Percentiles rank a stretch among this genome's conserved stretches.
These are phyloP conservation scores for Cosmia pyralina DNA, from an alignment of 2,888 invertebrate species.

Conservation along the genomic window DNA sequence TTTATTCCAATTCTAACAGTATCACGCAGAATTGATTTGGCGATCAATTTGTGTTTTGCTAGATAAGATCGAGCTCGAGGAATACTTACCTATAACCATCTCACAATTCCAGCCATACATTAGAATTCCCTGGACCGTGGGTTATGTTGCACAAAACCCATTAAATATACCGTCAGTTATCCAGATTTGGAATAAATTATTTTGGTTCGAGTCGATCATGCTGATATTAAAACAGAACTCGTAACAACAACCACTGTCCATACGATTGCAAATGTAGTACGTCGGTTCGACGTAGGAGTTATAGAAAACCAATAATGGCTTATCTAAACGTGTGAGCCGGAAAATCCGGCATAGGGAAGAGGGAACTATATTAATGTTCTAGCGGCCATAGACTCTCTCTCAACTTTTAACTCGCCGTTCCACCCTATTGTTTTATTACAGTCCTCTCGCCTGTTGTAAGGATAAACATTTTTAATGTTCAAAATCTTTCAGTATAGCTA, in stretches of 20 bases:
- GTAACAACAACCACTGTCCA: background rate
- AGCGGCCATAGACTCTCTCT: slow-evolving; percentile 1
- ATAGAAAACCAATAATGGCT: slow-evolving; percentile 10
- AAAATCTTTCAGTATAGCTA: background rate
- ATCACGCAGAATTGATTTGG: slow-evolving; percentile 48
- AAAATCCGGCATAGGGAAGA: slow-evolving; percentile 16
- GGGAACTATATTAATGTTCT: slow-evolving; percentile 8
- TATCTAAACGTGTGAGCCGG: slow-evolving; percentile 16
- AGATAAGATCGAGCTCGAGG: slow-evolving; percentile 34
- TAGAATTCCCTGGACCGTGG: slow-evolving; percentile 14
- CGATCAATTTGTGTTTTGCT: slow-evolving; percentile 44
- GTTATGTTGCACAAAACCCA: slow-evolving; percentile 26
- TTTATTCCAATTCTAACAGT: slow-evolving; percentile 34
- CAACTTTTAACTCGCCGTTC: slow-evolving; percentile 1
- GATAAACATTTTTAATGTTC: background rate
- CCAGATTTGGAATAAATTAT: slow-evolving; percentile 17
- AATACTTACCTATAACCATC: slow-evolving; percentile 13
- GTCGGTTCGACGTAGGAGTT: slow-evolving; percentile 12
- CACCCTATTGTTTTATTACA: slow-evolving; percentile 10
- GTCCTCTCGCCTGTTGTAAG: background rate
- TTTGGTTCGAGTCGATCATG: slow-evolving; percentile 1
- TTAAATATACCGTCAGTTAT: slow-evolving; percentile 19
- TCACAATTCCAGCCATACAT: slow-evolving; percentile 15
- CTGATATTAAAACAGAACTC: slow-evolving; percentile 3
- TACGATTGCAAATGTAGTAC: background rate